Evolutionary conservation across 2,797 vertebrate species (phyloP).

Genomic region (Monodelphis domestica): DNA sequence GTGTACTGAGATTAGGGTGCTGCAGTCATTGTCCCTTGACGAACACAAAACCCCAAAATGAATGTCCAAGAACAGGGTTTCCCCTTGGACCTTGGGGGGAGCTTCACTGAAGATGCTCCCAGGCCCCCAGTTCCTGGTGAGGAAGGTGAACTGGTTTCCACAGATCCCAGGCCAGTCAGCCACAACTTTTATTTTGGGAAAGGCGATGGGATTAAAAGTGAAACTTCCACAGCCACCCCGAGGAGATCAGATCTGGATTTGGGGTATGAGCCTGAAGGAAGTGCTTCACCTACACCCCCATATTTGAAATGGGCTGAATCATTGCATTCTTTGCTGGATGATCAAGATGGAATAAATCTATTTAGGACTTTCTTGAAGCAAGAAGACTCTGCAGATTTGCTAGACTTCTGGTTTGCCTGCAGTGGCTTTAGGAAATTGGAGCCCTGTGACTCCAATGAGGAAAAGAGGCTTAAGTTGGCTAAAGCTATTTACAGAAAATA

Average conservation of each 20-base stretch:
- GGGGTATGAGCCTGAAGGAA: constrained; percentile 98
- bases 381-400: constrained; percentile 94
- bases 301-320: constrained; percentile 98
- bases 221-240: constrained; percentile 93
- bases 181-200: constrained; percentile 89
- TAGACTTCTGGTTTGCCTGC: constrained; percentile 99
- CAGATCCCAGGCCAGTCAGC: constrained; percentile 88
- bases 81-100: constrained; percentile 92
- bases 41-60: constrained; percentile 91
- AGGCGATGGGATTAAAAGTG: constrained; percentile 88
- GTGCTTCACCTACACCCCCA: constrained; percentile 97
- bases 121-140: constrained; percentile 97
- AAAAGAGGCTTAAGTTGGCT: constrained; percentile 96
- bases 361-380: constrained; percentile 96
- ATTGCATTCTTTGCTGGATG: constrained; percentile 95
- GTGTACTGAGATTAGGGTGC: constrained; percentile 84
- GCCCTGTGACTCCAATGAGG: constrained; percentile 89
- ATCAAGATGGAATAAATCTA: constrained; percentile 97
- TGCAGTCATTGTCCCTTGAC: constrained; percentile 79
- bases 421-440: constrained; percentile 97
- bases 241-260: constrained; percentile 95
- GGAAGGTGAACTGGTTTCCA: constrained; percentile 94
- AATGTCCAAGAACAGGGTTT: constrained; percentile 92
- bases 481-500: constrained; percentile 98
- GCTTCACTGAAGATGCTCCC: constrained; percentile 98